Percentiles rank a stretch among this genome's conserved stretches.
phyloP scores from a whole-genome alignment of 2,888 invertebrate genomes.

The Lycophotia porphyrea region DNA sequence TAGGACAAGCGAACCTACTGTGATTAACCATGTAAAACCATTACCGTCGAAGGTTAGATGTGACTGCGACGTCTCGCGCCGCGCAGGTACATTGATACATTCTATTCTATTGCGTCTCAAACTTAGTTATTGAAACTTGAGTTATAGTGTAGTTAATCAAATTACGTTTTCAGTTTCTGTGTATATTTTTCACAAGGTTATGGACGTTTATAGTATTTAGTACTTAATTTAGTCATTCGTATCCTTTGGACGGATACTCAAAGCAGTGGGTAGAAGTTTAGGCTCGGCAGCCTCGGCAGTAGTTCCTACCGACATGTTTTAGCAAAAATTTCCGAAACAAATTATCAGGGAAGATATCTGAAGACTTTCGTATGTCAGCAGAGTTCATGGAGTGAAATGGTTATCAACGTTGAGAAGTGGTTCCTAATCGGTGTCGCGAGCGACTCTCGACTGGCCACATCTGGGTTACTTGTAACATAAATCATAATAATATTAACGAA shows the following conservation, averaged over 20 bases:
- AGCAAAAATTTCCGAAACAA: slow-evolving; percentile 25
- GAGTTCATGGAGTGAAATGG: slow-evolving; percentile 65
- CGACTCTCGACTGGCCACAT: slow-evolving; percentile 70
- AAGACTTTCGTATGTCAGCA: slow-evolving; percentile 48
- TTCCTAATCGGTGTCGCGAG: slow-evolving; percentile 80
- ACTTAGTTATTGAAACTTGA: slow-evolving; percentile 50
- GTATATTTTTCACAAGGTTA: slow-evolving; percentile 36
- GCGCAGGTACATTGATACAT: slow-evolving; percentile 37
- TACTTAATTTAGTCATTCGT: not conserved
- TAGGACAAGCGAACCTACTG: slow-evolving; percentile 50
- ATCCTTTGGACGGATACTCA: not conserved
- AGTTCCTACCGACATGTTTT: not conserved
- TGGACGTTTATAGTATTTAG: slow-evolving; percentile 1
- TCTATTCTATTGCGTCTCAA: slow-evolving; percentile 59
- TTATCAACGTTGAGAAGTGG: slow-evolving; percentile 71
- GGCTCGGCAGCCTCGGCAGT: not conserved
- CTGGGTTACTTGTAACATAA: slow-evolving; percentile 83
- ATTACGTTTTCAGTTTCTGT: slow-evolving; percentile 44
- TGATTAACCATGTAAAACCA: slow-evolving; percentile 57
- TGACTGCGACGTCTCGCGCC: slow-evolving; percentile 39
- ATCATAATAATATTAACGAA: slow-evolving; percentile 83
- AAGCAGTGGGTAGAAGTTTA: not conserved
- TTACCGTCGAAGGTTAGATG: slow-evolving; percentile 55
- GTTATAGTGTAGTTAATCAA: slow-evolving; percentile 47
- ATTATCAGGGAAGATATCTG: slow-evolving; percentile 34